phyloP scores from a whole-genome alignment of 2,888 invertebrate species.

The Andrena flavipes region DNA sequence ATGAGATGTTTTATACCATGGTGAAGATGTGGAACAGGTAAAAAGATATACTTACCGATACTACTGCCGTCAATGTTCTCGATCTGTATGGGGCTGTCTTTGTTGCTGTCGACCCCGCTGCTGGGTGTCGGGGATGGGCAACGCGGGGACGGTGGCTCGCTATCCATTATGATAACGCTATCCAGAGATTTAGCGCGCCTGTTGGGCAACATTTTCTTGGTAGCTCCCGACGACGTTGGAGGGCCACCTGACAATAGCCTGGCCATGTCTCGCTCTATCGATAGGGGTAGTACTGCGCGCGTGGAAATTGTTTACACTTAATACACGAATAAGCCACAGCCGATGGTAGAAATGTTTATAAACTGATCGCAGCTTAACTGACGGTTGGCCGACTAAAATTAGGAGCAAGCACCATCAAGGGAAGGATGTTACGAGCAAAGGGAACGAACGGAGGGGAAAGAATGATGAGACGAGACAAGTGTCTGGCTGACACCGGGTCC shows the following conservation, averaged over 20 bases:
- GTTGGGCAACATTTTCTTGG: constrained; percentile 75
- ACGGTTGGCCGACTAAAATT: constrained; percentile 40
- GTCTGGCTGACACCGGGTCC: constrained; percentile 60
- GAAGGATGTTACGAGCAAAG: constrained; percentile 39
- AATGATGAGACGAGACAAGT: constrained; percentile 55
- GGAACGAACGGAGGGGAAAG: constrained; percentile 22
- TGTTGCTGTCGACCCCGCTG: constrained; percentile 94
- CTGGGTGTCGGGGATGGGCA: constrained; percentile 96
- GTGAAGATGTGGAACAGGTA: constrained; percentile 17
- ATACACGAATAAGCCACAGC: constrained; percentile 64
- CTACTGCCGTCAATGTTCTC: constrained; percentile 89
- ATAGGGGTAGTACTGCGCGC: constrained; percentile 82
- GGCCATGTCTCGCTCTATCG: constrained; percentile 84
- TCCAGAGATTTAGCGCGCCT: constrained; percentile 83
- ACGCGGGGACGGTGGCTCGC: constrained; percentile 87
- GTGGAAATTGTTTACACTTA: constrained; percentile 74
- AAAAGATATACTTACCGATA: constrained; percentile 83
- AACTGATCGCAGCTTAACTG: constrained; percentile 17
- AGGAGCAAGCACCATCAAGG: constrained; percentile 49
- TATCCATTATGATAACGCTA: constrained; percentile 83
- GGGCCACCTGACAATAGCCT: constrained; percentile 77
- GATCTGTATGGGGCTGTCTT: constrained; percentile 94
- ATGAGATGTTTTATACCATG: background rate
- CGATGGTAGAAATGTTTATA: constrained; percentile 44
- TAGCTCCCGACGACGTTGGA: constrained; percentile 59